Evolutionary conservation across 2,797 vertebrate species (phyloP).

Genomic region (Dendrocincla tyrannina): DNA sequence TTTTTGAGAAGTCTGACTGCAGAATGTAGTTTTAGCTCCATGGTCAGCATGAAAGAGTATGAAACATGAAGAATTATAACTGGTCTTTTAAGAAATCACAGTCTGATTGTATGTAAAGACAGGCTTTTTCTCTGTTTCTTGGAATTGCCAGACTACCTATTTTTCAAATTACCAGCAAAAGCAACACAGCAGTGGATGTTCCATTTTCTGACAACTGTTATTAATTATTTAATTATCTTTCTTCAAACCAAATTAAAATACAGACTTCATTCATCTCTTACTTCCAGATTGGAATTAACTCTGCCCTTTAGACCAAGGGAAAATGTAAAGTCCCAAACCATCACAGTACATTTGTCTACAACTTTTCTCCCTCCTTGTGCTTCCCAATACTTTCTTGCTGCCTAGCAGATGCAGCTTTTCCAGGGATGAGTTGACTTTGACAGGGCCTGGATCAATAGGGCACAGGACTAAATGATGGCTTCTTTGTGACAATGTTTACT

Average conservation of each 20-base stretch:
- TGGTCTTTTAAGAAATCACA: background rate
- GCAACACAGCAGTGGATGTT: background rate
- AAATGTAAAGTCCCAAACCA: background rate
- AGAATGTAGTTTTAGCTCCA: background rate
- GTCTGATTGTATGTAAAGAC: background rate
- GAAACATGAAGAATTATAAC: background rate
- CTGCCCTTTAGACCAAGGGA: background rate
- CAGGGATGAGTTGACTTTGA: background rate
- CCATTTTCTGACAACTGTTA: background rate
- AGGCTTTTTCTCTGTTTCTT: background rate
- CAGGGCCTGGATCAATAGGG: background rate
- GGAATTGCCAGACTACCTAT: background rate
- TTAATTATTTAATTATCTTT: background rate
- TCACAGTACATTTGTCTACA: background rate
- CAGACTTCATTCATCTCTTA: background rate
- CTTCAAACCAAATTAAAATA: background rate
- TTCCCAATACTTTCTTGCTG: background rate
- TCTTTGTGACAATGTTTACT: background rate
- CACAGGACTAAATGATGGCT: background rate
- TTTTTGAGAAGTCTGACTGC: background rate
- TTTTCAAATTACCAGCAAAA: background rate
- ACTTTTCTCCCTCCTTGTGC: background rate
- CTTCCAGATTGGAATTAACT: background rate
- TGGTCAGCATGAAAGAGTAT: background rate
- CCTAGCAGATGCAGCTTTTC: background rate